Conservation (phyloP, 2,888 invertebrate genomes). For the Nipponacmea schrenckii region DNA sequence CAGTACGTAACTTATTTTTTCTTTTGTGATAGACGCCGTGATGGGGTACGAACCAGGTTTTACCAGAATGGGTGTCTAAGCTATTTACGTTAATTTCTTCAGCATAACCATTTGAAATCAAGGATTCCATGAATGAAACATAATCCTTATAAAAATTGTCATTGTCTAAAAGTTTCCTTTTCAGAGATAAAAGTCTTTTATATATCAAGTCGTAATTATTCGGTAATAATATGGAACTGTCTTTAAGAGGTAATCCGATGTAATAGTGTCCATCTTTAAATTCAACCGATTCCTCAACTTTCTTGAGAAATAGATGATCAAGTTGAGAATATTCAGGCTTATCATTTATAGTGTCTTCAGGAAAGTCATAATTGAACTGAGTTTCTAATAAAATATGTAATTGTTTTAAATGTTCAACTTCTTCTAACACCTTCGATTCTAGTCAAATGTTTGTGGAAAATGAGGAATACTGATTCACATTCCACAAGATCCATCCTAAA, state of each 20-base stretch:
- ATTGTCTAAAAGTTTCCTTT: conserved; percentile 13
- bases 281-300: background rate
- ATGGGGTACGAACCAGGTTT: conserved; percentile 31
- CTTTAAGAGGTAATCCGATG: background rate
- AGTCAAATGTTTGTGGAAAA: background rate
- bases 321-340: background rate
- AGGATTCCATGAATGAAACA: conserved; percentile 10
- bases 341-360: background rate
- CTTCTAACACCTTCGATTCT: background rate
- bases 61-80: conserved; percentile 2
- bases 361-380: background rate
- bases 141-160: conserved; percentile 14
- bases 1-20: conserved; percentile 28
- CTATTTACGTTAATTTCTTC: conserved; percentile 4
- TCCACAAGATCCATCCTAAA: conserved; percentile 18
- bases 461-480: background rate
- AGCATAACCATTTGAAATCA: conserved; percentile 24
- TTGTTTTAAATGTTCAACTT: conserved; percentile 5
- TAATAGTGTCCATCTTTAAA: background rate
- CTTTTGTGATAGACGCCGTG: conserved; percentile 31
- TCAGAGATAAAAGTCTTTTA: conserved; percentile 11
- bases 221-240: background rate
- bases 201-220: background rate
- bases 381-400: background rate
- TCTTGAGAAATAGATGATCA: background rate